Conservation (phyloP, 2,797 vertebrate genomes). For the Urocyon cinereoargenteus region DNA sequence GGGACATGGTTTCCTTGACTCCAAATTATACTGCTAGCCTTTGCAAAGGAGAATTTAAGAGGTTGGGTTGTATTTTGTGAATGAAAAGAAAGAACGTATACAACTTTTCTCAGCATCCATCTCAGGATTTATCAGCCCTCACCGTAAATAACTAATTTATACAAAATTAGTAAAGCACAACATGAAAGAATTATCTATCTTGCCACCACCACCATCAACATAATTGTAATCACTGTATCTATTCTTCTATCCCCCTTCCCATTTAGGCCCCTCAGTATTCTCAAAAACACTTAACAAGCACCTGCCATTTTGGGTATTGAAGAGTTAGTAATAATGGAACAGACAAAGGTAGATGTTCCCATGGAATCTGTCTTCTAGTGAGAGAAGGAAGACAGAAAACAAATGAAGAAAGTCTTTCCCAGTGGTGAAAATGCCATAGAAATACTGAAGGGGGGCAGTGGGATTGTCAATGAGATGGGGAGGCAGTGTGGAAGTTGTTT, state of each 20-base stretch:
- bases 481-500: neutral
- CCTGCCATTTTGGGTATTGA: neutral
- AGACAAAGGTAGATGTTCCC: neutral
- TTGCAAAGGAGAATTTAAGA: neutral
- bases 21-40: neutral
- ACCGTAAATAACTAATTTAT: neutral
- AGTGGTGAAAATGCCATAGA: neutral
- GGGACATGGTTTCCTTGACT: neutral
- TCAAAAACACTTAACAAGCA: neutral
- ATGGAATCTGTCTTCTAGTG: neutral
- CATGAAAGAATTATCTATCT: neutral
- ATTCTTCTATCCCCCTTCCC: neutral
- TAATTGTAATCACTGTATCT: rapidly evolving
- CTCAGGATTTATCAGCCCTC: neutral
- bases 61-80: neutral
- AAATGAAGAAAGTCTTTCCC: neutral
- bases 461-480: neutral
- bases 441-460: neutral
- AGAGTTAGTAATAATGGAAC: neutral
- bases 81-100: neutral
- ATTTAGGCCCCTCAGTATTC: neutral
- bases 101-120: neutral
- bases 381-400: neutral
- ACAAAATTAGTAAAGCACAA: neutral
- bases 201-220: neutral